Evolutionary conservation across 2,888 invertebrate genomes (phyloP).

Genomic region (Yponomeuta sedellus): DNA sequence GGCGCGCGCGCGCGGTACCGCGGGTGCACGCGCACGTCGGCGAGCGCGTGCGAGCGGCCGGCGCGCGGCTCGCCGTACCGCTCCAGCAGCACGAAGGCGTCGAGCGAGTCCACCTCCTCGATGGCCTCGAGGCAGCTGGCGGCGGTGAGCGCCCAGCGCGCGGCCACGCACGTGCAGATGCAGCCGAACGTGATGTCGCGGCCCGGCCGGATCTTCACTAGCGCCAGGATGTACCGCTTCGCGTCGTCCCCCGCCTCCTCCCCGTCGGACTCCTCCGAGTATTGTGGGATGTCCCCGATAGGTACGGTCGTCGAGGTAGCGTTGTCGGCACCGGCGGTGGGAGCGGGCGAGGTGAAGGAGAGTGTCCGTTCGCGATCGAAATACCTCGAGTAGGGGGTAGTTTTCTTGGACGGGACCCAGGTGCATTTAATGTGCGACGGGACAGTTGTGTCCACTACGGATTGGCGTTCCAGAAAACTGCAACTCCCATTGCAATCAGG

Average conservation of each 20-base stretch:
- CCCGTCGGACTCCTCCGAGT: constrained; percentile 28
- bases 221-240: constrained; percentile 37
- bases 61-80: constrained; percentile 34
- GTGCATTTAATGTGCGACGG: constrained; percentile 39
- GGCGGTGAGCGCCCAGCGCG: constrained; percentile 51
- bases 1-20: constrained; percentile 37
- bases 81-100: constrained; percentile 44
- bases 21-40: constrained; percentile 49
- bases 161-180: constrained; percentile 44
- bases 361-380: constrained; percentile 25
- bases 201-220: constrained; percentile 45
- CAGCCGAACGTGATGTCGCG: constrained; percentile 51
- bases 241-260: constrained; percentile 23
- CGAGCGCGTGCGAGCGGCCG: constrained; percentile 34
- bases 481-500: neutral
- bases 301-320: neutral
- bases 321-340: neutral
- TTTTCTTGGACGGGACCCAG: constrained; percentile 50
- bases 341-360: neutral
- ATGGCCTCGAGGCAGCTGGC: constrained; percentile 59
- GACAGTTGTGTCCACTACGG: constrained; percentile 7
- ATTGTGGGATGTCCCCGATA: neutral
- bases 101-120: constrained; percentile 52
- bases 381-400: constrained; percentile 36
- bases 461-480: neutral